phyloP scores from a whole-genome alignment of 2,113 vertebrate species.

The Fukomys damarensis region DNA sequence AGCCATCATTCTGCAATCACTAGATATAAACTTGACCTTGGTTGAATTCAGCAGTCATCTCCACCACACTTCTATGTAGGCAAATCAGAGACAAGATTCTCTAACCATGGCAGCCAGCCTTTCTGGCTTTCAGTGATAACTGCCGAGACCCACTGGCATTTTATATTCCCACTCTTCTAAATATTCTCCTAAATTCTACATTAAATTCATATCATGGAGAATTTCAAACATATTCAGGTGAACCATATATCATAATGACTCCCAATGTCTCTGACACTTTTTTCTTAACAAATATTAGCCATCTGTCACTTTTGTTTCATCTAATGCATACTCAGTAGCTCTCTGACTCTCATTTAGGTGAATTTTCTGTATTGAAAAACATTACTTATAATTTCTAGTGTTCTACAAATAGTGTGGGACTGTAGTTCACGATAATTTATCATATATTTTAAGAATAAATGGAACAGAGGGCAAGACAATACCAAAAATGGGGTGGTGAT shows the following conservation, averaged over 20 bases:
- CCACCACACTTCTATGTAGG: background rate
- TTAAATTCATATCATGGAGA: background rate
- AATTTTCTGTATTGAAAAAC: background rate
- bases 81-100: background rate
- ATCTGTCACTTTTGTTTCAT: background rate
- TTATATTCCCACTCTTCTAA: background rate
- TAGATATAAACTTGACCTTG: background rate
- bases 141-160: background rate
- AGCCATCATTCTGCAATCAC: background rate
- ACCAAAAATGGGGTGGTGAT: too few species aligned
- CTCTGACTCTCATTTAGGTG: background rate
- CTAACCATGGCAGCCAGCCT: fast-evolving
- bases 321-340: background rate
- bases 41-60: background rate
- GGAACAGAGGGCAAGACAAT: background rate
- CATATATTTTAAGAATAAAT: background rate
- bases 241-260: background rate
- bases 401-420: background rate
- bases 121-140: background rate
- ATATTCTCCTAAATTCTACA: background rate
- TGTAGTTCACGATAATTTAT: background rate
- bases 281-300: background rate
- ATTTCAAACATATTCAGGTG: background rate
- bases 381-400: background rate
- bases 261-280: background rate